These are phyloP conservation scores for Oligia strigilis DNA, from an alignment of 2,888 invertebrate genomes.

Conservation along the genomic window DNA sequence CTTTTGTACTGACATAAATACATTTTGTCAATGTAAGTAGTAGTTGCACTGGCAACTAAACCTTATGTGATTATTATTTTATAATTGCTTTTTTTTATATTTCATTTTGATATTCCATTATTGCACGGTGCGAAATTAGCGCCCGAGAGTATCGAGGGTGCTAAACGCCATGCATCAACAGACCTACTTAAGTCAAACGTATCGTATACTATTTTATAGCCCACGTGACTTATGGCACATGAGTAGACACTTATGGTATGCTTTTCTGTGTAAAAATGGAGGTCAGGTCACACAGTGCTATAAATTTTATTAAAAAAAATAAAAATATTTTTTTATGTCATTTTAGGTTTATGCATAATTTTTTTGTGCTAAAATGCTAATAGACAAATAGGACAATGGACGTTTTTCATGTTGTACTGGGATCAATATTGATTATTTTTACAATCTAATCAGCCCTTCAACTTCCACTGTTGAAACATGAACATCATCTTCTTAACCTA, in stretches of 20 bases:
- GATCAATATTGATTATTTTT: too few species aligned
- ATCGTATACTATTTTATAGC: not conserved
- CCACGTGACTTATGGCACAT: not conserved
- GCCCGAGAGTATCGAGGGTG: not conserved
- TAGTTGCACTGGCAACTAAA: not conserved
- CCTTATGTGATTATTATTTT: not conserved
- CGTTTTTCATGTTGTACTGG: not conserved
- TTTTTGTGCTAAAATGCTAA: not conserved
- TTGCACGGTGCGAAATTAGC: not conserved
- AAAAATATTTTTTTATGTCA: not conserved
- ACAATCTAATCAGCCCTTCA: too few species aligned
- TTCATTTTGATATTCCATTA: not conserved
- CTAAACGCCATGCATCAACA: not conserved
- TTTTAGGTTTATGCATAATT: not conserved
- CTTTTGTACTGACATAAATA: conserved; percentile 72
- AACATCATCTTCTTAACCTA: too few species aligned
- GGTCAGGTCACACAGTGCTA: not conserved
- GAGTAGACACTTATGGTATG: not conserved
- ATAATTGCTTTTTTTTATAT: not conserved
- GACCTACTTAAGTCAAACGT: not conserved
- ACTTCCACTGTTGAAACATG: too few species aligned
- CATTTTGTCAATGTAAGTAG: not conserved
- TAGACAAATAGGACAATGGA: not conserved
- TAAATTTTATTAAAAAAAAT: not conserved
- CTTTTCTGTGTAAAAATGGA: not conserved